Evolutionary conservation across 2,797 vertebrate species (phyloP), one percentile per base, ranked within the genome.

Genomic region (Pteropus rufus): DNA sequence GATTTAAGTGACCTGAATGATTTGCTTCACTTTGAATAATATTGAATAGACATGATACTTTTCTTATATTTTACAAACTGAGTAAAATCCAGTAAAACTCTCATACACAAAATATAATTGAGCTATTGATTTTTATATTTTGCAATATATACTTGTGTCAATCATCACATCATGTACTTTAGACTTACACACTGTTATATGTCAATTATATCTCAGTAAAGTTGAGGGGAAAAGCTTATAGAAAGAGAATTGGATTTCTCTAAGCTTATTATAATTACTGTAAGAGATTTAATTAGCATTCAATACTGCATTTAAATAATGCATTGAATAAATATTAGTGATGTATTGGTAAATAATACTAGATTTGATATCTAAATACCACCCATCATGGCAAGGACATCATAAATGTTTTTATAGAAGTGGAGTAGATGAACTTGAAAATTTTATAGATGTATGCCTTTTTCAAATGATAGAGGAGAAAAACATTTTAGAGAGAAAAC

Each of bases 11-110:
- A 67, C 31, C 67, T 70, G 83, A 95, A 69, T 97, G 62, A 97
- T 97, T 97, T 97, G 54, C 91, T 97, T 97, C 85, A 44, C 15
- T 80, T 97, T 89, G 49, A 49, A 87, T 93, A 96, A 93, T 97
- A 24, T 64, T 91, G n/a, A 96, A 72, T 94, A 95, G 56, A 86
- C n/a, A 70, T 87, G 11, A 67, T 93, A 7, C 9, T 97, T 96
- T 58, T 23, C 86, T 93, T 39, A 36, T 62, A 10, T 64, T 97
- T 92, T 93, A 84, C 36, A 94, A 82, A 56, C 64, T 65, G 75
- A 41, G 24, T 96, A 88, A 96, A 97, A 93, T 76, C 36, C 49
- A 94, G 54, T 89, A 91, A 93, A 70, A 89, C 64, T 83, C 2
- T 79, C 1, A 86, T 10, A 56, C 65, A 92, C 11, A 82, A 87